A percentile compares a stretch with the other conserved stretches of the same genome.
Conservation (phyloP, 2,888 invertebrate species). For the Protonemura montana region DNA sequence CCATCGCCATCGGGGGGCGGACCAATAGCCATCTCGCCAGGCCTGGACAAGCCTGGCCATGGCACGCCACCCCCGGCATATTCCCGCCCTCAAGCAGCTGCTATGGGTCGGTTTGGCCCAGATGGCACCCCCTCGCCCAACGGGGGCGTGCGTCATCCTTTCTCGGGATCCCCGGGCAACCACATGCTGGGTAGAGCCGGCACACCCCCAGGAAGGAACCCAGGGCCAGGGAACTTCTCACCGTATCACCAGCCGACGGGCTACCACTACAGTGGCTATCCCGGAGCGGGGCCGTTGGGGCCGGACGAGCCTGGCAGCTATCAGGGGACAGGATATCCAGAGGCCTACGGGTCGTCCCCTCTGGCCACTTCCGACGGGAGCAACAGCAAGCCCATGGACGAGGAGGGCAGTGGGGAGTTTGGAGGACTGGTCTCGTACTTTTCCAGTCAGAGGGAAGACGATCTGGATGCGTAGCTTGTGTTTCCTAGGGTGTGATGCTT, state of each 20-base stretch:
- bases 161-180: constrained; percentile 37
- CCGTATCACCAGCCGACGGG: constrained; percentile 61
- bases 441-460: constrained; percentile 88
- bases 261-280: constrained; percentile 61
- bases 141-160: constrained; percentile 39
- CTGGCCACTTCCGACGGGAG: constrained; percentile 52
- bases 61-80: constrained; percentile 55
- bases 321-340: constrained; percentile 58
- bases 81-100: constrained; percentile 46
- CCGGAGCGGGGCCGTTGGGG: constrained; percentile 57
- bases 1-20: constrained; percentile 66
- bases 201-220: constrained; percentile 47
- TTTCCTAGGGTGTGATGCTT: background rate
- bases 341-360: constrained; percentile 49
- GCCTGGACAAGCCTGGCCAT: background rate
- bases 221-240: constrained; percentile 57
- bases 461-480: constrained; percentile 74
- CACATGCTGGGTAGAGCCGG: constrained; percentile 41
- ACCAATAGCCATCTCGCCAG: constrained; percentile 58
- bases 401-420: constrained; percentile 74
- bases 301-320: constrained; percentile 59
- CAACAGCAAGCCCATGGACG: constrained; percentile 60
- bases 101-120: constrained; percentile 41
- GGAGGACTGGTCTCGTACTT: constrained; percentile 92
- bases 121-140: constrained; percentile 18